Percentiles rank a stretch among this genome's conserved stretches.
Evolutionary conservation across 2,797 vertebrate genomes (phyloP).

Genomic region (Gadopsis marmoratus): DNA sequence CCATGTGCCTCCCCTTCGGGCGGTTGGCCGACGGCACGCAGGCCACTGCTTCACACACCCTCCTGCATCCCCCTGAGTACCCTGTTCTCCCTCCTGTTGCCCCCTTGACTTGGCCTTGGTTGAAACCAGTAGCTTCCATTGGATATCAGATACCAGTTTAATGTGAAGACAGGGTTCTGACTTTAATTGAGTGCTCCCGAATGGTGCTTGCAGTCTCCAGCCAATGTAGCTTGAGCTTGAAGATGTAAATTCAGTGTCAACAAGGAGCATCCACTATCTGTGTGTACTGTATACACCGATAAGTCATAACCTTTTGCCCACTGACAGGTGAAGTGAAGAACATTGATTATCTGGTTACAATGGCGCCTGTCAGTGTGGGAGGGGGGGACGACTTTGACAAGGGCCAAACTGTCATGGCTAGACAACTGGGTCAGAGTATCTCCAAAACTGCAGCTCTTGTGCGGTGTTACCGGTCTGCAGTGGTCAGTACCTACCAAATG

Average conservation of each 20-base stretch:
- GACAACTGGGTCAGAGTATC: too few species aligned
- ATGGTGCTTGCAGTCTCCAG: constrained; percentile 22
- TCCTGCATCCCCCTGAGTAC: constrained; percentile 74
- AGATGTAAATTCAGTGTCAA: constrained; percentile 25
- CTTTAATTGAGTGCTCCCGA: constrained; percentile 65
- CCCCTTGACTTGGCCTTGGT: constrained; percentile 63
- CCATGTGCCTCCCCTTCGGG: constrained; percentile 80
- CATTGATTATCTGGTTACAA: too few species aligned
- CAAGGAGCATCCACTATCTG: constrained; percentile 15
- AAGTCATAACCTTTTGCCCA: too few species aligned
- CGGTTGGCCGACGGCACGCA: constrained; percentile 82
- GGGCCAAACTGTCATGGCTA: too few species aligned
- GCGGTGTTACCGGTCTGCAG: too few species aligned
- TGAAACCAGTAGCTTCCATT: constrained; percentile 67
- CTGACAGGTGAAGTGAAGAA: too few species aligned
- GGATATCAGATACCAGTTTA: constrained; percentile 71
- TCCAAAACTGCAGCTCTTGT: too few species aligned
- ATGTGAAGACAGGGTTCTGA: constrained; percentile 66
- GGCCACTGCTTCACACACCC: constrained; percentile 79
- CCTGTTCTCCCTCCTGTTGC: constrained; percentile 50
- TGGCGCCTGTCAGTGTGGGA: too few species aligned
- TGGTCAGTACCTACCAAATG: too few species aligned
- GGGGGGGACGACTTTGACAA: too few species aligned
- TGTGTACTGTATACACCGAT: background rate
- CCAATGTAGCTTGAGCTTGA: constrained; percentile 10